These are phyloP conservation scores for Taenaris catops DNA, from an alignment of 2,888 invertebrate genomes.

Conservation along the genomic window DNA sequence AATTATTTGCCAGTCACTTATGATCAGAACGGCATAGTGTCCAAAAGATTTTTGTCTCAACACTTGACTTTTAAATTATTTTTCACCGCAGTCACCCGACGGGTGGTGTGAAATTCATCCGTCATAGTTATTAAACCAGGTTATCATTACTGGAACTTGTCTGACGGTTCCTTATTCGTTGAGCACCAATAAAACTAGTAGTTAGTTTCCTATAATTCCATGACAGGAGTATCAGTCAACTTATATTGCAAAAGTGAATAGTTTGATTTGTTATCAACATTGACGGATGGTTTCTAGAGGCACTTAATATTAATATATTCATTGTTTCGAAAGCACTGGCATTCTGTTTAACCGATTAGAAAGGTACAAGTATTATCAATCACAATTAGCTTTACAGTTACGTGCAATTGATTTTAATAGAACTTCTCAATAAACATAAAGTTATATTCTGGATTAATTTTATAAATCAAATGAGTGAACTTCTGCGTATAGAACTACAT, in stretches of 20 bases:
- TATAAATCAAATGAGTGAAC: too few relatives aligned
- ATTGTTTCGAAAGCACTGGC: slow-evolving; percentile 22
- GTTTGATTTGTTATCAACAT: slow-evolving; percentile 25
- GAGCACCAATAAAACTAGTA: slow-evolving; percentile 29
- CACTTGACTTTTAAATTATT: slow-evolving; percentile 5
- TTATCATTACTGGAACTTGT: slow-evolving; percentile 29
- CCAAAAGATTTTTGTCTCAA: slow-evolving; percentile 3
- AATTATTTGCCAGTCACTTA: slow-evolving; percentile 14
- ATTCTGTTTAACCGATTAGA: slow-evolving; percentile 16
- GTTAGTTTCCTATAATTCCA: slow-evolving; percentile 20
- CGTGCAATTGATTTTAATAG: neutral
- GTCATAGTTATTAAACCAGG: slow-evolving; percentile 29
- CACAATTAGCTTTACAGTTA: slow-evolving; percentile 6
- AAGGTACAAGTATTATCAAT: slow-evolving; percentile 3
- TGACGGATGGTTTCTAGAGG: slow-evolving; percentile 24
- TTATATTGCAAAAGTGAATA: slow-evolving; percentile 24
- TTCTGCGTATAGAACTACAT: too few relatives aligned
- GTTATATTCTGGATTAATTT: too few relatives aligned
- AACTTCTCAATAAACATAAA: too few relatives aligned
- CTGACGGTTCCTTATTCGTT: slow-evolving; percentile 32
- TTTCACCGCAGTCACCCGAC: slow-evolving; percentile 23
- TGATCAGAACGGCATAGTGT: slow-evolving; percentile 11
- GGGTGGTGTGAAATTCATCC: slow-evolving; percentile 29
- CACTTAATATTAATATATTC: slow-evolving; percentile 27
- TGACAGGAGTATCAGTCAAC: slow-evolving; percentile 26